Evolutionary conservation across 2,797 vertebrate genomes (phyloP).

Genomic region (Acropternis orthonyx): DNA sequence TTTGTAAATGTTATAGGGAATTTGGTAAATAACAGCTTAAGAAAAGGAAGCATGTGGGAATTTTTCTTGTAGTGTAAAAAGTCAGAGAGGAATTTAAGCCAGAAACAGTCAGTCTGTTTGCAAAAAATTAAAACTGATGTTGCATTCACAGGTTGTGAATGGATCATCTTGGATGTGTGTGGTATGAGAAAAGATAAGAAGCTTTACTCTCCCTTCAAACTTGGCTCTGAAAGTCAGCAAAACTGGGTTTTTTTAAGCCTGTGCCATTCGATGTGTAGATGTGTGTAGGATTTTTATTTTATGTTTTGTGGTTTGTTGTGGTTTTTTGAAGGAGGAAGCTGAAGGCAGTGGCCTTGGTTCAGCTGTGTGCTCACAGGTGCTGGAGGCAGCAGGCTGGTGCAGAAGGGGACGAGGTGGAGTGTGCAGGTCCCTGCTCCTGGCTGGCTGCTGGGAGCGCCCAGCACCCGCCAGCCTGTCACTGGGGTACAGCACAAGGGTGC

Average conservation of each 20-base stretch:
- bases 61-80: background rate
- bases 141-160: background rate
- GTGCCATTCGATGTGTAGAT: background rate
- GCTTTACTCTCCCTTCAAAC: background rate
- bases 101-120: constrained; percentile 17
- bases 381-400: background rate
- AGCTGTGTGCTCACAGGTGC: accelerated
- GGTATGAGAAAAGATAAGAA: background rate
- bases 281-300: background rate
- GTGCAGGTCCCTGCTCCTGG: background rate
- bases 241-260: background rate
- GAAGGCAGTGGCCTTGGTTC: background rate
- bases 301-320: background rate
- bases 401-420: accelerated
- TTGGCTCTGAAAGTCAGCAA: background rate
- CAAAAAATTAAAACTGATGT: background rate
- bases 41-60: background rate
- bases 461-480: background rate
- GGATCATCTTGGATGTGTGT: background rate
- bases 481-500: background rate
- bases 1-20: background rate
- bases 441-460: background rate
- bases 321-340: background rate
- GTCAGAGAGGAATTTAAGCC: background rate
- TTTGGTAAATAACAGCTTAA: background rate